Evolutionary conservation across 23 tunicate genomes (phyloP), one percentile per base, ranked within the genome.

Genomic region (Halocynthia aurantium): DNA sequence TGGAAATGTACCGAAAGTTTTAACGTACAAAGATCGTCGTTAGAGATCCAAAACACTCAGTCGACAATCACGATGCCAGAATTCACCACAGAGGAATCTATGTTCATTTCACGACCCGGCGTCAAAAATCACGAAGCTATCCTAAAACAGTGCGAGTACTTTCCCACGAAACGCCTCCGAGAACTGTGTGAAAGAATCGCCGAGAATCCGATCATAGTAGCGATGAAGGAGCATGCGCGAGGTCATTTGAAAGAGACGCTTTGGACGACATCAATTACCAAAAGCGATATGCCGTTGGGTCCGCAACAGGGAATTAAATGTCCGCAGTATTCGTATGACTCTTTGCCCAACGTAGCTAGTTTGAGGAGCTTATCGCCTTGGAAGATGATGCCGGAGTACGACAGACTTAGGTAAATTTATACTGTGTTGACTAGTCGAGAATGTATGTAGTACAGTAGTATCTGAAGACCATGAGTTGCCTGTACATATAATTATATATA

Each of bases 101-200:
- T 74, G 50, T 51, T 74, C 60, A 74, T 62, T 54, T 53, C 78
- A 22, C 66, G 78, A 74, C 78, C 78, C 18, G 60, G 56, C 57
- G 64, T 74, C 55, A 74, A 74, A 56, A 74, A 74, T 74, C 78
- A 74, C 78, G 78, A 74, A 74, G 78, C 50, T 52, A 19, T 74
- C 9, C 31, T 74, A 49, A 54, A 20, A 6, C 78, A 74, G 63
- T 74, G 78, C 31, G 51, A 74, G 57, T 74, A 74, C 21, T 74
- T 74, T 74, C 78, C 78, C 0, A 74, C 78, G 60, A n/a, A 22
- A 56, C 55, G 22, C 0, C 31, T 74, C 31, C 56, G 62, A 54
- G 22, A 56, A 13, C 19, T 74, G 56, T 74, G 78, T 74, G 60
- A 54, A 31, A 74, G 56, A 74, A 74, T 74, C 31, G 78, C 78